Percentiles rank a stretch among this genome's conserved stretches.
Evolutionary conservation across 2,888 invertebrate species (phyloP).

Genomic region (Cerceris ruficornis): DNA sequence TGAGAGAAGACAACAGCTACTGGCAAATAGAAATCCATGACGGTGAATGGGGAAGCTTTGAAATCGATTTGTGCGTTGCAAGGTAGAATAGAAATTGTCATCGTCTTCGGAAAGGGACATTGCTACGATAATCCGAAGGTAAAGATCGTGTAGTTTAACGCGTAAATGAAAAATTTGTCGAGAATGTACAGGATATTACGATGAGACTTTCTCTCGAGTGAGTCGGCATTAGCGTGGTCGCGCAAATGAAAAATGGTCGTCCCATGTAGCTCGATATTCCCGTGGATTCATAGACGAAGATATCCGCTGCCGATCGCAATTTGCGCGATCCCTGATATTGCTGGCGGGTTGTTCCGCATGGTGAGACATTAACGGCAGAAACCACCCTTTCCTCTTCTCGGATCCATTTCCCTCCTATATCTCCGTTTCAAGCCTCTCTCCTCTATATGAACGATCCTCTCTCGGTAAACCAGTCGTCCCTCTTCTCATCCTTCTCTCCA

Average conservation of each 20-base stretch:
- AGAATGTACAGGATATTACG: slow-evolving; percentile 1
- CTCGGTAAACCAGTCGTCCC: slow-evolving; percentile 4
- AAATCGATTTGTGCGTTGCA: too few relatives aligned
- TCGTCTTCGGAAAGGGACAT: not conserved
- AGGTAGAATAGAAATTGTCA: too few relatives aligned
- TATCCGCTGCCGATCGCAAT: slow-evolving; percentile 66
- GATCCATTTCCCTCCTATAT: not conserved
- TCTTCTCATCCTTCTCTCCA: slow-evolving; percentile 22
- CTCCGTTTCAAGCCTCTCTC: slow-evolving; percentile 11
- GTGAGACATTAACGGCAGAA: slow-evolving; percentile 65
- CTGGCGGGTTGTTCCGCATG: slow-evolving; percentile 58
- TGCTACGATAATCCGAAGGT: not conserved
- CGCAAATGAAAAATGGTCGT: slow-evolving; percentile 51
- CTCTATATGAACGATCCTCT: not conserved
- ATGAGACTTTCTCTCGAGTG: slow-evolving; percentile 39
- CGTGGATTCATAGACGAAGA: slow-evolving; percentile 47
- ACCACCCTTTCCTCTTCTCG: slow-evolving; percentile 23
- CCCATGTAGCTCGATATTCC: slow-evolving; percentile 37
- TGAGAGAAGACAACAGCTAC: too few relatives aligned
- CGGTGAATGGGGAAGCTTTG: too few relatives aligned
- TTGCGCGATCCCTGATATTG: slow-evolving; percentile 67
- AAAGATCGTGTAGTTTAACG: not conserved
- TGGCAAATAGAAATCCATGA: too few relatives aligned
- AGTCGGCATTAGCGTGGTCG: slow-evolving; percentile 32
- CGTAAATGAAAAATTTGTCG: too few relatives aligned